Conservation (phyloP, 2,113 vertebrate genomes). For the Todiramphus chloris region DNA sequence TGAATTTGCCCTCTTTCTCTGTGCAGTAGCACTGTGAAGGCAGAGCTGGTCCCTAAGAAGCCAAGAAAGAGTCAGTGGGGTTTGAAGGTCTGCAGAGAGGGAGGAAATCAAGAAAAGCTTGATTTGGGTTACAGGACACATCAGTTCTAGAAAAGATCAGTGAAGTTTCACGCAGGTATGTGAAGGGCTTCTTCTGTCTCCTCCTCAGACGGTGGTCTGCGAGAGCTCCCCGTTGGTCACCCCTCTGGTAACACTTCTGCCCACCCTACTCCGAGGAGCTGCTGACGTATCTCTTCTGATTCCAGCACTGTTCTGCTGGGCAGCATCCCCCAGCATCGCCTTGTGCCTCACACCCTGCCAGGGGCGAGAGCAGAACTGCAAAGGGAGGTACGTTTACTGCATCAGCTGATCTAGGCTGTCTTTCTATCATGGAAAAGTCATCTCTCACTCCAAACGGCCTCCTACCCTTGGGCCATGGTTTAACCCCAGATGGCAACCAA, state of each 20-base stretch:
- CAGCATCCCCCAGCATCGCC: neutral
- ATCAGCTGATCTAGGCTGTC: neutral
- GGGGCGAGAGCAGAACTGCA: neutral
- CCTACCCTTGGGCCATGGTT: neutral
- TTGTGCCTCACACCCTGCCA: neutral
- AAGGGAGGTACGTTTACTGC: neutral
- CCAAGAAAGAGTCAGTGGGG: neutral
- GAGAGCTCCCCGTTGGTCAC: neutral
- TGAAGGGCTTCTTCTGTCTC: neutral
- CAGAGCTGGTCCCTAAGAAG: neutral
- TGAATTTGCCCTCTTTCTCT: neutral
- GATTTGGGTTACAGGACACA: neutral
- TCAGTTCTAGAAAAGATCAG: neutral
- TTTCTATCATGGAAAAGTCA: neutral
- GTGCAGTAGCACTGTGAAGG: neutral
- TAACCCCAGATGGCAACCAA: neutral
- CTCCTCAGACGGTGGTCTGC: rapidly evolving
- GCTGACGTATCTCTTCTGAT: neutral
- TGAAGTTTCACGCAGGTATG: neutral
- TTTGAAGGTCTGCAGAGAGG: neutral
- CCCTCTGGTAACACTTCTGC: neutral
- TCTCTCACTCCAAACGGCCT: neutral
- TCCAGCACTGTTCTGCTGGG: neutral
- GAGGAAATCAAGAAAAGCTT: neutral
- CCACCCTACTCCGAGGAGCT: neutral